Base-by-base conservation (phyloP, 2,888 invertebrate species). In the Nomada ferruginata region DNA sequence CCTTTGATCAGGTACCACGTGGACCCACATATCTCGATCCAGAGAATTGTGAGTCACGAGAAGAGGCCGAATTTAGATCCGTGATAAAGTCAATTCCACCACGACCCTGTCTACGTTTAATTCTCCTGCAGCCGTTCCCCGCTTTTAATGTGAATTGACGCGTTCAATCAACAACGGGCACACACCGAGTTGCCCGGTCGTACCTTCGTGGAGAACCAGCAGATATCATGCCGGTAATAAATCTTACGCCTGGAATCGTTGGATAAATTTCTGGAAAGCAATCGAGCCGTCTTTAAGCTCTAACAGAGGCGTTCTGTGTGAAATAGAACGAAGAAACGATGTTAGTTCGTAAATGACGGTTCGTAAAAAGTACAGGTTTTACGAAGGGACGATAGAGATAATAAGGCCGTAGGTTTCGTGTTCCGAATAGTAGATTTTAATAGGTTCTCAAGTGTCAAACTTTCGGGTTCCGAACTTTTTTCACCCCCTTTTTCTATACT, bases 1-100 rank as follows among this genome's bases (percentile, higher is more conserved):
- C 65, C 80, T 87, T 79, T 80, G 84, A 86, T 82, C 86, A 84
- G 86, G 77, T 86, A 84, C 79, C 57, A 85, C 71, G 79, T 78
- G 79, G 81, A 60, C 87, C 86, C 86, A 86, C 84, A 87, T 87
- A 60, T 69, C 60, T 73, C 69, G 55, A 84, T 66, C 52, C 18
- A 42, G 52, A 11, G 73, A 75, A 71, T 81, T 76, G 65, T 85
- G 86, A 85, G 76, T 84, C 84, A 75, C 74, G 47, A 29, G 65
- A 82, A 47, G 64, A 64, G 72, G 65, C 75, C 57, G 70, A 86
- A 86, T 86, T 84, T 76, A 86, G 79, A 86, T 77, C 72, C 60
- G 29, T 55, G 79, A 86, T 86, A 84, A 84, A 66, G 76, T 70
- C 70, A 73, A 77, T 73, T 83, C 80, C 65, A 36, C 15, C 44